phyloP scores from a whole-genome alignment of 2,113 vertebrate species.

The Holacanthus passer region DNA sequence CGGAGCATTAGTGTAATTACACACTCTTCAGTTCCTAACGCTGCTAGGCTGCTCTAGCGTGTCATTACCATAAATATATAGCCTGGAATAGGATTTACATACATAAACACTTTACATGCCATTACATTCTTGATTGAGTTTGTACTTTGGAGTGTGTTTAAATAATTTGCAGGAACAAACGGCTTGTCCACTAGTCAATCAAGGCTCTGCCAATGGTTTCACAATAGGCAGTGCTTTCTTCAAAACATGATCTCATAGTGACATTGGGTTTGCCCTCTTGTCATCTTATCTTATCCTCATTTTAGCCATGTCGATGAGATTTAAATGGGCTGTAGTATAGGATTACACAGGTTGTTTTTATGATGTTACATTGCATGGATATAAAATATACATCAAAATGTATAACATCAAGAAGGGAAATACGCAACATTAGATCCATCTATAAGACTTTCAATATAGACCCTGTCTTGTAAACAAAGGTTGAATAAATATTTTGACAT shows the following conservation, averaged over 20 bases:
- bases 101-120: conserved; percentile 75
- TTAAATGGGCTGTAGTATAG: neutral
- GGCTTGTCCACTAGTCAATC: conserved; percentile 36
- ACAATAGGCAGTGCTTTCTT: conserved; percentile 29
- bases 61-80: conserved; percentile 79
- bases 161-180: conserved; percentile 60
- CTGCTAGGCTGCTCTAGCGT: conserved; percentile 71
- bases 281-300: neutral
- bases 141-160: conserved; percentile 66
- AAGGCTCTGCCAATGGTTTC: conserved; percentile 42
- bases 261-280: neutral
- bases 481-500: neutral
- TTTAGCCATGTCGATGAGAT: neutral
- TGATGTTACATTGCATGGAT: neutral
- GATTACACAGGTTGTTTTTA: neutral
- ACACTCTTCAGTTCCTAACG: conserved; percentile 74
- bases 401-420: neutral
- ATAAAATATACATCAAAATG: neutral
- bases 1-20: conserved; percentile 81
- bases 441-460: neutral
- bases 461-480: neutral
- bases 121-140: conserved; percentile 77
- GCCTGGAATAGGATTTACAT: conserved; percentile 78
- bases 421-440: neutral
- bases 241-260: conserved; percentile 15